Base-by-base conservation (phyloP, 2,888 invertebrate genomes). In the Campoletis raptor region DNA sequence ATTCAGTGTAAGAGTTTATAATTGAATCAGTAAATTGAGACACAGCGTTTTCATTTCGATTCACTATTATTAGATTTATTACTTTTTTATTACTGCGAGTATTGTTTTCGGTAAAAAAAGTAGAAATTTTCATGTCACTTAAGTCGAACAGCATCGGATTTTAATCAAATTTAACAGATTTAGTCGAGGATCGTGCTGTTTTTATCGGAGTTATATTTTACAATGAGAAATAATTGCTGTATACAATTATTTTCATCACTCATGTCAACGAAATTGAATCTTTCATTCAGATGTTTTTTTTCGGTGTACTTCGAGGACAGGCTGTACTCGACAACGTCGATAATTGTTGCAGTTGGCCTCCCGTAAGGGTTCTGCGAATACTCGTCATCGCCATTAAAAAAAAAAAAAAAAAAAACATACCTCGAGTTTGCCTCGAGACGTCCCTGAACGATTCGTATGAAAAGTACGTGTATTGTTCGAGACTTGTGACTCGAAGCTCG, bases 301-400 rank as follows among this genome's bases (percentile, higher is more conserved):
- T 30, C 2, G 12, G 61, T 37, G 12, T 81, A 66, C 64, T 81
- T 77, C 37, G 64, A 77, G 80, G 73, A 18, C 61, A 5, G 69
- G 69, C 73, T 79, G 74, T 76, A 57, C 73, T 40, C 54, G 54
- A 15, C 36, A 86, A 87, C 83, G 86, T 87, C 85, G 87, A 88
- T 88, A 89, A 90, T 88, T 88, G 82, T 73, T 42, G 70, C 87
- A 77, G 86, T 83, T 79, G 80, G 85, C 85, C 86, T 89, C 88
- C 87, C 86, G 70, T 42, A 88, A 88, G 88, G 89, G 88, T 88
- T 84, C 85, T 85, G 88, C 84, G 82, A 79, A 83, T 84, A 87
- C 82, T 88, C 88, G 84, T 89, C 87, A 88, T 88, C 86, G 84
- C 79, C 78, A 64, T 81, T 78, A 30, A 54, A 15, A 37, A 67